phyloP scores from a whole-genome alignment of 2,888 invertebrate genomes.

The Caenorhabditis imperialis region DNA sequence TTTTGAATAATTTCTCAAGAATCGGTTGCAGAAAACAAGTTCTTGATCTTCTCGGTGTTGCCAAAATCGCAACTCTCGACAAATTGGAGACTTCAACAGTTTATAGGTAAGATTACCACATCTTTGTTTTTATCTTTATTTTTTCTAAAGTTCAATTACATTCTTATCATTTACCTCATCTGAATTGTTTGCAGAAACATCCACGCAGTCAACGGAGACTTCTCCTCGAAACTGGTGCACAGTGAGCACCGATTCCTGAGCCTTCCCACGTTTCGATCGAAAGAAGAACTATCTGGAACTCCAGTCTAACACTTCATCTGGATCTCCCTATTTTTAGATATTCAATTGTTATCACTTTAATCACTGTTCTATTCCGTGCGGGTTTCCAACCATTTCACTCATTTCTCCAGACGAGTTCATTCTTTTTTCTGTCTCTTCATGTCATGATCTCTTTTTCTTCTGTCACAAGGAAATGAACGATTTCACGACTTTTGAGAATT shows the following conservation, averaged over 20 bases:
- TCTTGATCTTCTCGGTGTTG: conserved; percentile 34
- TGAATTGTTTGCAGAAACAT: conserved; percentile 26
- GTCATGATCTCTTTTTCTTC: conserved; percentile 20
- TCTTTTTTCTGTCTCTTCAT: conserved; percentile 6
- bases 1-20: conserved; percentile 6
- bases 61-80: conserved; percentile 27
- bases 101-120: conserved; percentile 26
- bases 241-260: conserved; percentile 27
- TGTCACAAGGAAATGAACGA: conserved; percentile 9
- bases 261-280: conserved; percentile 37
- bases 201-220: conserved; percentile 43
- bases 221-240: conserved; percentile 31
- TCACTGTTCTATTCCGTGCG: conserved; percentile 15
- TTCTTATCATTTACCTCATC: neutral
- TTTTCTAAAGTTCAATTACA: neutral
- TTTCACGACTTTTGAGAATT: too few relatives aligned
- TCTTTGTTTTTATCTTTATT: neutral
- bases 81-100: conserved; percentile 48
- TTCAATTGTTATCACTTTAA: conserved; percentile 8
- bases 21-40: conserved; percentile 39
- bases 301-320: conserved; percentile 20
- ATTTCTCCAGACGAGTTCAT: conserved; percentile 38
- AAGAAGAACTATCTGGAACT: conserved; percentile 21
- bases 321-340: neutral
- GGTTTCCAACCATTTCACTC: conserved; percentile 43